Percentiles rank a stretch among this genome's conserved stretches.
Conservation (phyloP, 1,140 invertebrate genomes). For the Bombus turneri region DNA sequence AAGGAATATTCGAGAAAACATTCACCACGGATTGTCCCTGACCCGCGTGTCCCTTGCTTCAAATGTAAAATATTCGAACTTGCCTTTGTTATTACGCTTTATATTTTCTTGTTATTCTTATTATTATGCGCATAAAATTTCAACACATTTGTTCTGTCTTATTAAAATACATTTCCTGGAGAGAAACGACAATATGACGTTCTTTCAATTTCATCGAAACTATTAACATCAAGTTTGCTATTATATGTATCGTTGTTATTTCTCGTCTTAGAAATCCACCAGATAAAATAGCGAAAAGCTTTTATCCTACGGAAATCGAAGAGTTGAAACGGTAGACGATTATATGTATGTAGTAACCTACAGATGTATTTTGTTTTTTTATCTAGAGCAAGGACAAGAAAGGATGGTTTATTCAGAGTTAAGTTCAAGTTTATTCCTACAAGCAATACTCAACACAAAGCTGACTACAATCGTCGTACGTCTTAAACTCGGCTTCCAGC, state of each 20-base stretch:
- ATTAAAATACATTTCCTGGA: not conserved
- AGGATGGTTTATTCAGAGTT: no score
- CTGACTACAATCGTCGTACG: no score
- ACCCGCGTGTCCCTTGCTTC: not conserved
- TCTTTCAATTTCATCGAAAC: not conserved
- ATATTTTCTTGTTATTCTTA: not conserved
- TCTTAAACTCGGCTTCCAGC: no score
- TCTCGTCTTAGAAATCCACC: no score
- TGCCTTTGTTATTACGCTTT: not conserved
- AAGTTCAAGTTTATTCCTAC: no score
- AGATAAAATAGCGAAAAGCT: not conserved
- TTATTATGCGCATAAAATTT: not conserved
- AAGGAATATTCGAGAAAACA: constrained; percentile 6
- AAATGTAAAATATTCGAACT: constrained; percentile 19
- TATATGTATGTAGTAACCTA: no score
- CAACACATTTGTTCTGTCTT: not conserved
- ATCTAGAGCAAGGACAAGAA: no score
- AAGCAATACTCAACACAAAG: no score
- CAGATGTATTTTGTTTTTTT: no score
- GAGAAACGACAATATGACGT: not conserved
- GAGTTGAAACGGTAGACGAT: not conserved
- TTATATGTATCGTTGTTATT: not conserved
- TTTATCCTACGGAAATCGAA: not conserved
- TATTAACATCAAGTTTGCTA: not conserved
- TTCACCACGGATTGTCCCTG: not conserved